These are phyloP conservation scores for Drosophila pseudoobscura DNA, from an alignment of 1,140 invertebrate genomes.

Conservation along the genomic window DNA sequence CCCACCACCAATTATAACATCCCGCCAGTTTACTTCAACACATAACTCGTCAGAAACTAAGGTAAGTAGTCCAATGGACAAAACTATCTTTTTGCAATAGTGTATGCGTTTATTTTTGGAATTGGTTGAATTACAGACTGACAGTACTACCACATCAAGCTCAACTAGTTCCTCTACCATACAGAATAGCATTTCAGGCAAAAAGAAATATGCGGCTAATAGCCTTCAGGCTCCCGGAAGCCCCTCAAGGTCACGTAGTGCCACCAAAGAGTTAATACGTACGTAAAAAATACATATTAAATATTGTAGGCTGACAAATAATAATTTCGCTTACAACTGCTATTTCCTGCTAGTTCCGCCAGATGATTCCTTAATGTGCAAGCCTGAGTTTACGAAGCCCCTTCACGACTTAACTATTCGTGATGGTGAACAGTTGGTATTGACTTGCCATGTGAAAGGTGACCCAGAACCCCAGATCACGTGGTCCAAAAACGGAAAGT, in stretches of 20 bases:
- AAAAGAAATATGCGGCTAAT: conserved; percentile 91
- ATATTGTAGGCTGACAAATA: neutral
- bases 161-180: conserved; percentile 50
- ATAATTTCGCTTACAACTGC: neutral
- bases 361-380: conserved; percentile 92
- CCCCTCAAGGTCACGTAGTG: conserved; percentile 91
- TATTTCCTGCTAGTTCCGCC: conserved; percentile 87
- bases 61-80: conserved; percentile 3
- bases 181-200: conserved; percentile 62
- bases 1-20: conserved; percentile 88
- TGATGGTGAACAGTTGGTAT: conserved; percentile 91
- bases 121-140: conserved; percentile 31
- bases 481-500: conserved; percentile 92
- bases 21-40: conserved; percentile 80
- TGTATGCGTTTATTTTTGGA: neutral
- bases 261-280: conserved; percentile 95
- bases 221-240: conserved; percentile 88
- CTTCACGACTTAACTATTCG: conserved; percentile 88
- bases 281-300: conserved; percentile 83
- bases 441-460: conserved; percentile 91
- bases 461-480: conserved; percentile 95
- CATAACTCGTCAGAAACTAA: conserved; percentile 26
- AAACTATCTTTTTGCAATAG: neutral
- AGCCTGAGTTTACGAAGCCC: conserved; percentile 91
- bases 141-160: conserved; percentile 24